A percentile compares a stretch with the other conserved stretches of the same genome.
phyloP scores from a whole-genome alignment of 2,797 vertebrate genomes.

The Dermochelys coriacea region DNA sequence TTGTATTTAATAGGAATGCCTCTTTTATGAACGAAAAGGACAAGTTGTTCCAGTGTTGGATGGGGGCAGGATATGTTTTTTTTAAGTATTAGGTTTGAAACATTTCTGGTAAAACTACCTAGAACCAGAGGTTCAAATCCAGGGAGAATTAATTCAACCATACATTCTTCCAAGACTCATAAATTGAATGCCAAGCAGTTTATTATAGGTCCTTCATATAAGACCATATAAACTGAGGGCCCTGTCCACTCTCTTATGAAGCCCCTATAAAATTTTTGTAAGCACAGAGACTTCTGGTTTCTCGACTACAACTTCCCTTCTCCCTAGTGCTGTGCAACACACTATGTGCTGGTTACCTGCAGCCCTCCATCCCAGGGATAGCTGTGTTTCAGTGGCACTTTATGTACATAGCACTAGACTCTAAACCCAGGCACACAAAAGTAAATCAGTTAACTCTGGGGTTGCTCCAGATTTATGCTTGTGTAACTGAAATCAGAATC shows the following conservation, averaged over 20 bases:
- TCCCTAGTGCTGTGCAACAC: fast-evolving
- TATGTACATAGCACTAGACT: not conserved
- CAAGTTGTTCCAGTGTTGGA: not conserved
- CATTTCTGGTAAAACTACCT: not conserved
- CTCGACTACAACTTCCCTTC: not conserved
- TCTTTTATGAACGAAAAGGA: not conserved
- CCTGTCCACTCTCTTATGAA: not conserved
- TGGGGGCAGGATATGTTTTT: fast-evolving
- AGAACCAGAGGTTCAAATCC: not conserved
- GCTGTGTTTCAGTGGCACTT: not conserved
- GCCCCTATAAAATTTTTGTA: not conserved
- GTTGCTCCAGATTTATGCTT: not conserved
- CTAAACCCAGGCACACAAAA: not conserved
- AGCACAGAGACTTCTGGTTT: not conserved
- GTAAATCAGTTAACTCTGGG: not conserved
- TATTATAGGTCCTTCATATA: not conserved
- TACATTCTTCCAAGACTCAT: fast-evolving
- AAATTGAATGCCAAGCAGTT: fast-evolving
- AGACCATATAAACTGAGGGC: not conserved
- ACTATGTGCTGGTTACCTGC: not conserved
- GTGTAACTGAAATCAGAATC: not conserved
- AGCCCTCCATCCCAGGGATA: not conserved
- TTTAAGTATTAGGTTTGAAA: not conserved
- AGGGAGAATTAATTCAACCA: not conserved
- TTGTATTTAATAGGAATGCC: not conserved